Evolutionary conservation across 2,113 vertebrate genomes (phyloP), one percentile per base, ranked within the genome.

Genomic region (Oceanodroma tethys): DNA sequence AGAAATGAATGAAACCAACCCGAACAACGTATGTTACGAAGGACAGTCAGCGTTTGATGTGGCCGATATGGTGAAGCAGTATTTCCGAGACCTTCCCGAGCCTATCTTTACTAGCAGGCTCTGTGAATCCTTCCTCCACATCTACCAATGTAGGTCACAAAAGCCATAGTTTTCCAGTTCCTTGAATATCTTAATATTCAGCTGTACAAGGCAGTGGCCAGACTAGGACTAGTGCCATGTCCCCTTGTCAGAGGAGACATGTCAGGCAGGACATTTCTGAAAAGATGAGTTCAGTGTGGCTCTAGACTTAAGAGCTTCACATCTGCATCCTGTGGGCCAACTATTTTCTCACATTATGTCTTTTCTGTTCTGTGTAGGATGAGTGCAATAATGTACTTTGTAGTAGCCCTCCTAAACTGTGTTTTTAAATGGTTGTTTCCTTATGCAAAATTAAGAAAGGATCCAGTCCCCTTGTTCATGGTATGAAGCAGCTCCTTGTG

Each of bases 11-110:
- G 99, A 99, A 94, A 98, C 88, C 2, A 98, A 97, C 86, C 98
- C 98, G 0, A 97, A 98, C 16, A 97, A 97, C 0, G 96, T 98
- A 11, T 98, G 98, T 4, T 99, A 98, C 0, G 98, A 98, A 11
- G 98, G 98, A 34, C 99, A 99, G 88, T 99, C 99, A 2, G 99
- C 99, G 0, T 99, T 98, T 43, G 99, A 99, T 7, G 98, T 99
- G 93, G 99, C 99, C 19, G 99, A 99, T 88, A 98, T 99, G 99
- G 98, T 99, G 93, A 99, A 99, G 96, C 99, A 99, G 93, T 99
- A 98, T 92, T 99, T 99, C 97, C 97, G 99, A 87, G 99, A 99
- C 94, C 98, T 99, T 30, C 99, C 99, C 0, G 99, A 99, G 90
- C 98, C 99, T 3, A 89, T 99, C 91, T 99, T 99, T 85, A 98